Base-by-base conservation (phyloP, 2,888 invertebrate species). In the Epinotia bilunana region DNA sequence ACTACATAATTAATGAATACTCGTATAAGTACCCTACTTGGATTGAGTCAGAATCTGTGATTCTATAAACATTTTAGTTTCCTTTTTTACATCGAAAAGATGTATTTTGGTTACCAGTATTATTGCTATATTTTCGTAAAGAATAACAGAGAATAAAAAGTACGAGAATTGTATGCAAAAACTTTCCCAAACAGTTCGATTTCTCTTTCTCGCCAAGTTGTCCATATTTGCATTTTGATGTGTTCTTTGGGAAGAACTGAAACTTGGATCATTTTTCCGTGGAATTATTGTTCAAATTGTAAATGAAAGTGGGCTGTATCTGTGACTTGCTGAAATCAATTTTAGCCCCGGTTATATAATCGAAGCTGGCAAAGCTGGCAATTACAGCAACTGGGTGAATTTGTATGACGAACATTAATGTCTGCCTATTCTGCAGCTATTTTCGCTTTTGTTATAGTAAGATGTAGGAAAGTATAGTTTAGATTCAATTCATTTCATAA, bases 161-260 rank as follows among this genome's bases (percentile, higher is more conserved):
- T 55, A 33, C 20, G 33, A 61, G 18, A 63, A 20, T 62, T 23
- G 67, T 72, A 75, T 75, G 65, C 65, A 53, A 62, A 75, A 72
- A 75, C 46, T 75, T 75, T 43, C n/a, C 28, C 43, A 49, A 67
- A 61, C 62, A 57, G 71, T 75, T 67, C 67, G 72, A 67, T 67
- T 60, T 72, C 65, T 57, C 64, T 39, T 72, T 57, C 61, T 64
- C 46, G 58, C 43, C 61, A 71, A 75, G 64, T 74, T 60, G 33
- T n/a, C 7, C 18, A n/a, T 12, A 75, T 75, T 75, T 62, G 71
- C 75, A 75, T 72, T 67, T 75, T 72, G 71, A 75, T 75, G 72
- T 75, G 61, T 75, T 67, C 72, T 67, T 75, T 72, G 13, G n/a
- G 55, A 72, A 72, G 57, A 72, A 74, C 28, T 53, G 49, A 72